These are phyloP conservation scores for Lampropteryx suffumata DNA, from an alignment of 2,888 invertebrate genomes.

Conservation along the genomic window DNA sequence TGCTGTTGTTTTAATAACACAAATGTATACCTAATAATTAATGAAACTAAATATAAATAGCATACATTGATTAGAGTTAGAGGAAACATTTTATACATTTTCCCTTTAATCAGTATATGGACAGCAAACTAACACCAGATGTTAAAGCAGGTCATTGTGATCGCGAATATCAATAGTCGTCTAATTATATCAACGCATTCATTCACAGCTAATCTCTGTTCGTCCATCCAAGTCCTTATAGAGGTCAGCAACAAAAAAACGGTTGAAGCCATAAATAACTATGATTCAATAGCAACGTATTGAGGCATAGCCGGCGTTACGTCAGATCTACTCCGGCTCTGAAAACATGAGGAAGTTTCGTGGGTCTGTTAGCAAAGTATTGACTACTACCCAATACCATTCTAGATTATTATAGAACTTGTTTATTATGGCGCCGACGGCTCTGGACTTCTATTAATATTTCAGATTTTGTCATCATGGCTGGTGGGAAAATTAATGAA, in stretches of 20 bases:
- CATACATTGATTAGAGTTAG: too few relatives aligned
- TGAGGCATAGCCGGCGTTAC: slow-evolving; percentile 43
- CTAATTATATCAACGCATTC: slow-evolving; percentile 57
- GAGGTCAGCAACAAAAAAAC: slow-evolving; percentile 60
- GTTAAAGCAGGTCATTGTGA: slow-evolving; percentile 25
- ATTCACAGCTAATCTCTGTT: slow-evolving; percentile 62
- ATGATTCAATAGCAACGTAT: slow-evolving; percentile 74
- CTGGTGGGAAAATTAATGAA: slow-evolving; percentile 2
- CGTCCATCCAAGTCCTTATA: slow-evolving; percentile 54
- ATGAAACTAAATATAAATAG: slow-evolving; percentile 12
- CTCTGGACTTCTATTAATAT: slow-evolving; percentile 1
- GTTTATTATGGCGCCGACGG: slow-evolving; percentile 9
- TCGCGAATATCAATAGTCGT: slow-evolving; percentile 41
- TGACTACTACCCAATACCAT: neutral
- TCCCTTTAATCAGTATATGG: neutral
- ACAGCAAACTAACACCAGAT: slow-evolving; percentile 29
- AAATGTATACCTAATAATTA: neutral
- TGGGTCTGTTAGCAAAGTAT: neutral
- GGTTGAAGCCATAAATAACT: slow-evolving; percentile 68
- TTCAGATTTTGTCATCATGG: neutral
- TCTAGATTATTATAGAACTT: slow-evolving; percentile 9
- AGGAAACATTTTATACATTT: neutral
- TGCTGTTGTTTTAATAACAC: slow-evolving; percentile 5
- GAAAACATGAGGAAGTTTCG: slow-evolving; percentile 21
- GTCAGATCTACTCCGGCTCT: slow-evolving; percentile 40